Evolutionary conservation across 2,888 invertebrate genomes (phyloP).

Genomic region (Aphodius granarius): DNA sequence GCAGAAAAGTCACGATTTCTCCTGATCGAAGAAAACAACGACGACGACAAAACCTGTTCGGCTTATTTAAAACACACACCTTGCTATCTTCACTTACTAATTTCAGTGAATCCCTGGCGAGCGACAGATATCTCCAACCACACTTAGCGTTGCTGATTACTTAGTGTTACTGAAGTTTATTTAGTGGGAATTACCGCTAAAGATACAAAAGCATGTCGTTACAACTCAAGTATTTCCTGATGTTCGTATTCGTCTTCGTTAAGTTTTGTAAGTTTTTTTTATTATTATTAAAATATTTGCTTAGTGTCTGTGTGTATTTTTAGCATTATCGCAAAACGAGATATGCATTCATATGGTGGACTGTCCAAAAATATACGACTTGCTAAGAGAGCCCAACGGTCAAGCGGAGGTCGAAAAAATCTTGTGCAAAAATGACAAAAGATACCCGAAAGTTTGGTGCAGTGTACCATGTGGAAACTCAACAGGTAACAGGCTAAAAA

Average conservation of each 20-base stretch:
- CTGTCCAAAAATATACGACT: slow-evolving; percentile 18
- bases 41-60: neutral
- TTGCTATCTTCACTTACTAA: neutral
- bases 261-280: neutral
- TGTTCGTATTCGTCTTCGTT: neutral
- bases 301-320: neutral
- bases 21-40: neutral
- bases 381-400: slow-evolving; percentile 55
- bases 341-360: slow-evolving; percentile 1
- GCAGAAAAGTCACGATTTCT: neutral
- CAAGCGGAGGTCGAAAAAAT: slow-evolving; percentile 1
- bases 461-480: slow-evolving; percentile 16
- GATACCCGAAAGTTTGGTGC: slow-evolving; percentile 24
- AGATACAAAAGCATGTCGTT: neutral
- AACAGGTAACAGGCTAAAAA: no score
- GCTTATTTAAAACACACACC: neutral
- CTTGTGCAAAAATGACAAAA: slow-evolving; percentile 10
- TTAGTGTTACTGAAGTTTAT: neutral
- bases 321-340: neutral
- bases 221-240: neutral
- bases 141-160: neutral
- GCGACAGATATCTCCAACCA: neutral
- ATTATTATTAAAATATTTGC: no score
- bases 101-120: neutral
- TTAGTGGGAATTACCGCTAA: no score